Evolutionary conservation across 2,888 invertebrate species (phyloP).

Genomic region (Dexiosoma caninum): DNA sequence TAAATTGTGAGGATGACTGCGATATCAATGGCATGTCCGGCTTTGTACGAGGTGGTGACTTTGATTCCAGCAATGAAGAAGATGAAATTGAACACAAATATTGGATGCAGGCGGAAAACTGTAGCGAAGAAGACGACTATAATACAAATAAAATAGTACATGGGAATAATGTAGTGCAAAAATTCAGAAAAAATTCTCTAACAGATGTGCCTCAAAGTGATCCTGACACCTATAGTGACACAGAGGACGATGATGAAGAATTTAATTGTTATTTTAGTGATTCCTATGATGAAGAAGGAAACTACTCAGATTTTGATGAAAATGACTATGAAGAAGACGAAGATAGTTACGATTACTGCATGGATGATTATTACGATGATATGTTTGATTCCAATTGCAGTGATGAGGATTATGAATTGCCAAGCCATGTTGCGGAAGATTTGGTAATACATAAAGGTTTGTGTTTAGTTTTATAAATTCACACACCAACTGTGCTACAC

Average conservation of each 20-base stretch:
- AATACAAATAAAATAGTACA: background rate
- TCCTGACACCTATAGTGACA: constrained; percentile 2
- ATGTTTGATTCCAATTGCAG: constrained; percentile 4
- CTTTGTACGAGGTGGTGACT: constrained; percentile 43
- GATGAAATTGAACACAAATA: background rate
- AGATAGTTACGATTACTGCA: constrained; percentile 33
- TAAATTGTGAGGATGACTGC: background rate
- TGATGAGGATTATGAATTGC: constrained; percentile 65
- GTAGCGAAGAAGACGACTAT: background rate
- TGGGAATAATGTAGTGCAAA: background rate
- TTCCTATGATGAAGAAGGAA: constrained; percentile 26
- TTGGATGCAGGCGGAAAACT: constrained; percentile 14
- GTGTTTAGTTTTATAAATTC: background rate
- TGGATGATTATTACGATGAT: constrained; percentile 8
- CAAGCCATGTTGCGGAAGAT: constrained; percentile 67
- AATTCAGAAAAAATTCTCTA: background rate
- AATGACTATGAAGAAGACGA: constrained; percentile 57
- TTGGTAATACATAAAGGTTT: constrained; percentile 68
- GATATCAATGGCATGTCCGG: constrained; percentile 31
- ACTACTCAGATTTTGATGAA: constrained; percentile 54
- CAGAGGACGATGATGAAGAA: constrained; percentile 13
- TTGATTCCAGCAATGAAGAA: background rate
- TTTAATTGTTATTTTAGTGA: background rate
- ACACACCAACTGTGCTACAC: too few species aligned
- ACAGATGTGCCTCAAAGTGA: background rate